These are phyloP conservation scores for Brachypalpus laphriformis DNA, from an alignment of 2,888 invertebrate genomes.

Conservation along the genomic window DNA sequence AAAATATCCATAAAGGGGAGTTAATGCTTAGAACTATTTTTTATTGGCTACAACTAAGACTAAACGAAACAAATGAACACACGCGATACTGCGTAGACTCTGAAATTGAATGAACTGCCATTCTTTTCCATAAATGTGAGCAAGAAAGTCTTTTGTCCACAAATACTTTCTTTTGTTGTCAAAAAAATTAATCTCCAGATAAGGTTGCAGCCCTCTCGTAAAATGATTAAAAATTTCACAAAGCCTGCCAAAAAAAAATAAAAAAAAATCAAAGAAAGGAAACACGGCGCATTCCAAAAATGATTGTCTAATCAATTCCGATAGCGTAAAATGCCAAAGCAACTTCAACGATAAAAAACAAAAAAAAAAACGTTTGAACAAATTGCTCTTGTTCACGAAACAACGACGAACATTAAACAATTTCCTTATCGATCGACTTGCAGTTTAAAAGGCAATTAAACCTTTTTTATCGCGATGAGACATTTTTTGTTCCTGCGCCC, in stretches of 20 bases:
- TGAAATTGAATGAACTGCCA: too few species aligned
- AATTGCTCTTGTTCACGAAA: conserved; percentile 62
- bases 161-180: not conserved
- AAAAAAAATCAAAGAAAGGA: not conserved
- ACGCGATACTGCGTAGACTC: too few species aligned
- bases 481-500: not conserved
- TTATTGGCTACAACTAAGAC: too few species aligned
- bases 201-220: not conserved
- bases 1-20: too few species aligned
- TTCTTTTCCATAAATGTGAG: not conserved
- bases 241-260: too few species aligned
- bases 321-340: conserved; percentile 24
- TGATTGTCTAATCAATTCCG: conserved; percentile 53
- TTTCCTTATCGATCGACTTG: conserved; percentile 47
- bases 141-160: not conserved
- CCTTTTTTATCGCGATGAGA: not conserved
- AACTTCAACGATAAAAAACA: conserved; percentile 5
- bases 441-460: conserved; percentile 57
- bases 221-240: not conserved
- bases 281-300: conserved; percentile 6
- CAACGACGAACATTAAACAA: conserved; percentile 12
- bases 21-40: too few species aligned
- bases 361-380: conserved; percentile 12
- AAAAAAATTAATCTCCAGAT: not conserved
- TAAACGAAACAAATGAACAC: too few species aligned